Evolutionary conservation across 2,797 vertebrate species (phyloP), one percentile per base, ranked within the genome.

Genomic region (Benthosema pterotum): DNA sequence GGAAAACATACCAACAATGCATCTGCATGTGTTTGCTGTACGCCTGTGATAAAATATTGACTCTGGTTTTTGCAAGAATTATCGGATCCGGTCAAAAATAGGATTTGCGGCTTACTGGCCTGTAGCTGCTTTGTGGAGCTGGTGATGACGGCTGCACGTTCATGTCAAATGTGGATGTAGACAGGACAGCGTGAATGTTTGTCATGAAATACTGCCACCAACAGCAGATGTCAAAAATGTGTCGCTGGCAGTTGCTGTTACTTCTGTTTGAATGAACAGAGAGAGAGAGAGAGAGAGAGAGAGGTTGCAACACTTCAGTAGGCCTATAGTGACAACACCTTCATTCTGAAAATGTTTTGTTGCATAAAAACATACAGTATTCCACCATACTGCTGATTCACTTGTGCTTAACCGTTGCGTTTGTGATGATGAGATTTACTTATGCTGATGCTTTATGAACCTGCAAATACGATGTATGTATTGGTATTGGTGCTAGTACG

Each of bases 21-120:
- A 88, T 90, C 80, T 86, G 84, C 83, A 88, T 89, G 82, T 87
- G 87, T 86, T 90, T 89, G 85, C 84, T 85, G 81, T 88, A 82
- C 59, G 72, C 72, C 81, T 86, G 83, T 85, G 85, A 91, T 90
- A 89, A 89, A 91, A 89, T 90, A 91, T 88, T 90, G 85, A 89
- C 88, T 82, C 79, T 86, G 75, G 77, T 83, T 89, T 90, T 89
- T 86, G 79, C 78, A 75, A 85, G 80, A 88, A 90, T 90, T 84
- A 90, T 88, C 77, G 60, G 76, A 69, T 80, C 80, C 57, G 87
- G 86, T 89, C 86, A 91, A 87, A 89, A 89, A 85, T 79, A 75
- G 85, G 86, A 87, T 88, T 82, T 86, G 80, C 68, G 63, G 84
- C 85, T 89, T 87, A 89, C 64, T 67, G 57, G 76, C 52, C 83